These are phyloP conservation scores for Aldabrachelys gigantea DNA, from an alignment of 2,113 vertebrate species.

Conservation along the genomic window DNA sequence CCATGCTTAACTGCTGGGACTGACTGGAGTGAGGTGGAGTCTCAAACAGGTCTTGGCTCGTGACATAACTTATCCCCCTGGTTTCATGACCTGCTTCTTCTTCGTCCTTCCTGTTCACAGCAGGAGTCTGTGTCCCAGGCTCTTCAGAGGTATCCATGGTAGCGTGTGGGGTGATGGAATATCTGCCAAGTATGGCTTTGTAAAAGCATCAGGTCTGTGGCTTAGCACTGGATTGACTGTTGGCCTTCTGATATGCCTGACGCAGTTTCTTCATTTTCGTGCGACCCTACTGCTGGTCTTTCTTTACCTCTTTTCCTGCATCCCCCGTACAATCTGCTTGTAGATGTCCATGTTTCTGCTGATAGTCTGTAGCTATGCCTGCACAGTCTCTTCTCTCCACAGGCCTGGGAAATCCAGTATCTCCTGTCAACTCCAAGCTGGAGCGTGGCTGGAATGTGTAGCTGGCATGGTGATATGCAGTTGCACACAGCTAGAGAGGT, in stretches of 20 bases:
- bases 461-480: no score
- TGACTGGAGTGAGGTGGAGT: no score
- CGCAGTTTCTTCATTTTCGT: neutral
- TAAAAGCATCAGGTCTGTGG: neutral
- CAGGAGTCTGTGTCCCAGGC: no score
- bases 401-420: neutral
- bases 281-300: neutral
- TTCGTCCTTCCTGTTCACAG: no score
- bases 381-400: neutral
- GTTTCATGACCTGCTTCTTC: no score
- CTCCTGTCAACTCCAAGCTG: neutral
- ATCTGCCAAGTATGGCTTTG: no score
- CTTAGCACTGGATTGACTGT: neutral
- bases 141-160: no score
- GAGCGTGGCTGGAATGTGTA: neutral
- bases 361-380: neutral
- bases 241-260: neutral
- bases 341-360: neutral
- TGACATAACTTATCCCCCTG: no score
- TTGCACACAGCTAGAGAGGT: no score
- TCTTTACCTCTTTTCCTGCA: neutral
- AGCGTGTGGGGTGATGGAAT: no score
- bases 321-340: neutral
- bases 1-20: no score
- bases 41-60: no score